Conservation (phyloP, 1,140 invertebrate species). For the Drosophila arawakana region DNA sequence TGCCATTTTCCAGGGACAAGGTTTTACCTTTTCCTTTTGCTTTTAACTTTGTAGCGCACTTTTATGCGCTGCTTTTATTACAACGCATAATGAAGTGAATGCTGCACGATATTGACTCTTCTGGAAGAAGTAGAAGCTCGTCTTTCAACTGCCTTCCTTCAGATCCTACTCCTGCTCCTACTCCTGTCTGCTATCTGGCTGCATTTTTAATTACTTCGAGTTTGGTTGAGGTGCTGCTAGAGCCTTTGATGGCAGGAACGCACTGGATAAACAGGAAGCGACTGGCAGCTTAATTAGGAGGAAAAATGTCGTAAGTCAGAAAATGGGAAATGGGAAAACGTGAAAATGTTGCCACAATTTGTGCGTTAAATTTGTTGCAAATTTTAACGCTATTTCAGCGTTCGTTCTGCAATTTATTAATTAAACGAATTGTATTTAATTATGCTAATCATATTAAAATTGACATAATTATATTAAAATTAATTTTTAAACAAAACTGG, state of each 20-base stretch:
- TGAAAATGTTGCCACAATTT: constrained; percentile 19
- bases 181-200: constrained; percentile 10
- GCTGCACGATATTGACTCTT: constrained; percentile 51
- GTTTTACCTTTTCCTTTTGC: constrained; percentile 1
- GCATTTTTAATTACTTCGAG: constrained; percentile 54
- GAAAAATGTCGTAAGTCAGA: constrained; percentile 24
- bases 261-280: constrained; percentile 54
- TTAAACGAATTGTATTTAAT: constrained; percentile 24
- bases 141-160: background rate
- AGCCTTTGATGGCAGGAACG: constrained; percentile 22
- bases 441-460: constrained; percentile 20
- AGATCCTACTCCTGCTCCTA: background rate
- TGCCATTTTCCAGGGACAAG: constrained; percentile 2
- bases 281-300: constrained; percentile 52
- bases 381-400: background rate
- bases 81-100: constrained; percentile 59
- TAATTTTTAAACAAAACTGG: constrained; percentile 18
- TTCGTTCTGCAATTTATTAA: constrained; percentile 11
- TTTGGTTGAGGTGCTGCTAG: constrained; percentile 12
- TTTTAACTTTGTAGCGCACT: constrained; percentile 46
- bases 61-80: constrained; percentile 53
- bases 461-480: constrained; percentile 26
- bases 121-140: constrained; percentile 5
- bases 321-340: no score
- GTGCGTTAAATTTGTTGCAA: constrained; percentile 7